Conservation (phyloP, 1,140 invertebrate species). For the Sinonovacula constricta region DNA sequence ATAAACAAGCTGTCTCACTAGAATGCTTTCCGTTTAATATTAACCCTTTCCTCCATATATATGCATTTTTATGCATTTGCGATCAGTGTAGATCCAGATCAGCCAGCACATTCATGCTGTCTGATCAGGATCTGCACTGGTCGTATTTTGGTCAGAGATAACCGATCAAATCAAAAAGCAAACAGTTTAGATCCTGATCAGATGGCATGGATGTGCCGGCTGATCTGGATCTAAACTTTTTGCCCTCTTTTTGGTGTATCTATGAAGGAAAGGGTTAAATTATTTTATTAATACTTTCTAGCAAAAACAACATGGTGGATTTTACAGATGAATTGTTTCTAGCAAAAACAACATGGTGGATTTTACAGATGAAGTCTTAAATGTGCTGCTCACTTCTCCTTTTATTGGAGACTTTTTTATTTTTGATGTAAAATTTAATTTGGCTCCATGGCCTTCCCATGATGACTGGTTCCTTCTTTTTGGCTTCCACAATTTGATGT, state of each 20-base stretch:
- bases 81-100: too few species aligned
- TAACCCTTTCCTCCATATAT: too few species aligned
- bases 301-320: background rate
- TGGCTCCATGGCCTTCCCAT: conserved; percentile 5
- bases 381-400: background rate
- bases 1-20: too few species aligned
- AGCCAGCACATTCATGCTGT: too few species aligned
- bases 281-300: background rate
- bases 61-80: too few species aligned
- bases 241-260: background rate
- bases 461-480: conserved; percentile 8
- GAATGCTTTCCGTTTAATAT: too few species aligned
- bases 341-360: background rate
- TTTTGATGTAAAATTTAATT: conserved; percentile 14
- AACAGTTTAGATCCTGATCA: too few species aligned
- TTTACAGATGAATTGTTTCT: background rate
- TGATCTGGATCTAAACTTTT: too few species aligned
- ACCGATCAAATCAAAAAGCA: too few species aligned
- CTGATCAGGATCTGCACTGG: too few species aligned
- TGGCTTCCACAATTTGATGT: conserved; percentile 10
- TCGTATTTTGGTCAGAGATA: too few species aligned
- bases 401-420: conserved; percentile 2
- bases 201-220: too few species aligned
- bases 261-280: background rate
- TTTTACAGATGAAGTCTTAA: background rate